A percentile compares a stretch with the other conserved stretches of the same genome.
phyloP scores from a whole-genome alignment of 2,797 vertebrate species.

The Peromyscus aztecus region DNA sequence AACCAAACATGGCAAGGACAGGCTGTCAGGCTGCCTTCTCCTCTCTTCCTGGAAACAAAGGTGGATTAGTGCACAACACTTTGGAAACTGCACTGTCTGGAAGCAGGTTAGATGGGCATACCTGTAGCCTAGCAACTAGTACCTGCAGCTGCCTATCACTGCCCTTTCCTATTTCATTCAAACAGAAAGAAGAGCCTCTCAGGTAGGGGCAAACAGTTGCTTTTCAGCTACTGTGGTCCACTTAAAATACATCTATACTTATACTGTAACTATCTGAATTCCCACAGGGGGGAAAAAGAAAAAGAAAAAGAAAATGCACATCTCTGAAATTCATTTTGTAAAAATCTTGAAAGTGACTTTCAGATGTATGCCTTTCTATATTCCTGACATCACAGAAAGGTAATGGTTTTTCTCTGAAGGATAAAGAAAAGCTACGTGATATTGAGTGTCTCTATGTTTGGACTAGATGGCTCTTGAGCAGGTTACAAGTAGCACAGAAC shows the following conservation, averaged over 20 bases:
- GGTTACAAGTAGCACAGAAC: slow-evolving; percentile 13
- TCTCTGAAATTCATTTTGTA: slow-evolving; percentile 23
- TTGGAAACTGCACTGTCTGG: background rate
- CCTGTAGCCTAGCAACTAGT: background rate
- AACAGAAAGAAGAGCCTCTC: slow-evolving; percentile 15
- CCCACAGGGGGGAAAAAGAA: background rate
- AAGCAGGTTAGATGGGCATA: slow-evolving; percentile 40
- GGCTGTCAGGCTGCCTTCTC: background rate
- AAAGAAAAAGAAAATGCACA: slow-evolving; percentile 35
- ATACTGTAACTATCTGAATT: background rate
- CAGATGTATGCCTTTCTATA: slow-evolving; percentile 11
- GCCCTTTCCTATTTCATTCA: slow-evolving; percentile 27
- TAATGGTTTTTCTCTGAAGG: slow-evolving; percentile 43
- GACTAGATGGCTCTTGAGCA: slow-evolving; percentile 14
- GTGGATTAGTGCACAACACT: background rate
- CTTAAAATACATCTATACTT: slow-evolving; percentile 51
- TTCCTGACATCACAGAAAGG: slow-evolving; percentile 30
- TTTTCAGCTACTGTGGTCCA: background rate
- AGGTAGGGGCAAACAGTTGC: background rate
- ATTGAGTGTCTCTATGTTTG: background rate
- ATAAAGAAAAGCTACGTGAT: background rate
- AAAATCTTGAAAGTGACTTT: slow-evolving; percentile 51
- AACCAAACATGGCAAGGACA: background rate
- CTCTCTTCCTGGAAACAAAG: background rate
- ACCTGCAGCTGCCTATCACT: background rate